Evolutionary conservation across 2,113 vertebrate genomes (phyloP), one percentile per base, ranked within the genome.

Genomic region (Laterallus jamaicensis): DNA sequence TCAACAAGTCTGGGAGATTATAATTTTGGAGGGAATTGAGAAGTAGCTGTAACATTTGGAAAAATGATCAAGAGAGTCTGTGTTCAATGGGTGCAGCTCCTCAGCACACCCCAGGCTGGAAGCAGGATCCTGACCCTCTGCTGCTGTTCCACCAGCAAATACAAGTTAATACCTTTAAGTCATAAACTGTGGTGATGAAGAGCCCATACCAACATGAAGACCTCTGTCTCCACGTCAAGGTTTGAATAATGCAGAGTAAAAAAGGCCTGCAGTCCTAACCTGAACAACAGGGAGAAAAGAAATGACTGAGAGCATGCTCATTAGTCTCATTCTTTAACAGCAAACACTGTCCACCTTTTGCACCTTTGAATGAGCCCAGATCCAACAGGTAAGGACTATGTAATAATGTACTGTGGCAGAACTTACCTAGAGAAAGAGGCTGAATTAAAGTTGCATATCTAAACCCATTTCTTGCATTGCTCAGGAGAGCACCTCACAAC

Each of bases 281-380:
- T 32, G 40, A 59, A n/a, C 31, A 60, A 40, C 31, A 54, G 52
- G 47, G 31, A 69, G 76, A 88, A 93, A 83, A n/a, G 15, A 88
- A 82, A 87, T 2, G 6, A 66, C 39, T 20, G 50, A 69, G 77
- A 1, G 1, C 15, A 18, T 11, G 5, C 50, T 66, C 2, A 0
- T 64, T 35, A 88, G 54, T 1, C 0, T 39, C 35, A 42, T 11
- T 69, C 5, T 1, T 47, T 49, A 88, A 52, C 15, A 70, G 69
- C 15, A 24, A 75, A 52, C 52, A 80, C 32, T 8, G n/a, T 6
- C 67, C 47, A 63, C 8, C 39, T 64, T 49, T n/a, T 75, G 19
- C 35, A 54, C 39, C 47, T 52, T 25, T 50, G 68, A 70, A 49
- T 11, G 12, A 82, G 15, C 12, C 37, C 52, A 78, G 12, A 82